Base-by-base conservation (phyloP, 2,797 vertebrate species). In the Sylvilagus floridanus region DNA sequence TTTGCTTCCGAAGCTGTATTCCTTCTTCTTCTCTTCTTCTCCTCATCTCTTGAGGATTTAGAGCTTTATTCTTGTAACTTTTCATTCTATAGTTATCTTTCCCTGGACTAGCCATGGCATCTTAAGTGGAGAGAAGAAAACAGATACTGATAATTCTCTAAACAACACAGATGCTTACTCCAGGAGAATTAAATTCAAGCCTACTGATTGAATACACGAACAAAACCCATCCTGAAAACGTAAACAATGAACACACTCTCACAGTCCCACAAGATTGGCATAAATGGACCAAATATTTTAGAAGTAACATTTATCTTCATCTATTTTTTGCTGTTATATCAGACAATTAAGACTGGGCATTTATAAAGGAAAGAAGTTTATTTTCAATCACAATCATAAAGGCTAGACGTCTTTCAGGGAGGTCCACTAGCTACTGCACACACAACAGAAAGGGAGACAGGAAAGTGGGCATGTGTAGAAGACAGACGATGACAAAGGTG, bases 41-140 rank as follows among this genome's bases (percentile, higher is more conserved):
- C 28, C 99, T 99, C 99, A 99, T 99, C 97, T 99, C 99, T 98
- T 99, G 99, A 65, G 99, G 98, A 98, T 99, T 99, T 95, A 99
- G 97, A 0, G 99, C 99, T 97, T 99, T 99, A 98, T 99, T 99
- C 98, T 99, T 99, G 86, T 99, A 99, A 98, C 99, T 99, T 97
- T 99, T 99, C 99, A 99, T 99, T 97, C 99, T 98, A 96, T 98
- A 99, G 97, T 98, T 99, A 96, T 99, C 99, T 97, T 99, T 99
- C 87, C 98, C 99, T 0, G 99, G 99, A 97, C 99, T 99, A 47
- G 99, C 99, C 99, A 99, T 99, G 10, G 96, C 97, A 92, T 98
- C 99, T 99, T 95, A 88, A 90, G 13, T 6, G 73, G 84, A 90
- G 22, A 85, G 62, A 76, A 96, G 85, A 96, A 97, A 96, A 84